Evolutionary conservation across 2,797 vertebrate genomes (phyloP).

Genomic region (Acrossocheilus wenchowensis): DNA sequence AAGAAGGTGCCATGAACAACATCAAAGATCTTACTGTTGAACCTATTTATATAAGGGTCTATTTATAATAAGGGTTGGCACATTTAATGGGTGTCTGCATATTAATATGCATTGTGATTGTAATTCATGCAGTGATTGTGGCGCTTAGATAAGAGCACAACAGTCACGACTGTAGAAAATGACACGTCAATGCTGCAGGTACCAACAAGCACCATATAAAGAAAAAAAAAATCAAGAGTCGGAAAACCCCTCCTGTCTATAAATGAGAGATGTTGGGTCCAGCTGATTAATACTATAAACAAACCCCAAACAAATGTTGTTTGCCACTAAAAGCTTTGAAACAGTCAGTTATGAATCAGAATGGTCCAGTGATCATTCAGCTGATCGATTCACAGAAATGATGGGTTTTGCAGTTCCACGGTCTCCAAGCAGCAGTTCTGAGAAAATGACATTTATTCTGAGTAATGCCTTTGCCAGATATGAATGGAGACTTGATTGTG

Average conservation of each 20-base stretch:
- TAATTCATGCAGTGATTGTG: conserved; percentile 12
- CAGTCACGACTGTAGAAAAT: conserved; percentile 27
- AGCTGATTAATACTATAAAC: conserved; percentile 5
- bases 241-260: neutral
- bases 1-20: conserved; percentile 11
- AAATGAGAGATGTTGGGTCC: neutral
- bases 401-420: conserved; percentile 2
- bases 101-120: conserved; percentile 30
- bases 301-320: neutral
- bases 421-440: conserved; percentile 1
- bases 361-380: neutral
- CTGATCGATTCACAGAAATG: conserved; percentile 10
- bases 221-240: neutral
- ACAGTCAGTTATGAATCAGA: neutral
- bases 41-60: conserved; percentile 40
- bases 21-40: conserved; percentile 1
- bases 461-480: conserved; percentile 23
- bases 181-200: neutral
- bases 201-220: conserved; percentile 31
- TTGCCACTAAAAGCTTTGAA: neutral
- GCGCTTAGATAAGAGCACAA: conserved; percentile 12
- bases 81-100: conserved; percentile 15
- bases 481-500: conserved; percentile 30
- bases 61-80: conserved; percentile 22
- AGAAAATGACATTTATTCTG: conserved; percentile 20